These are phyloP conservation scores for Neria commutata DNA, from an alignment of 2,888 invertebrate genomes.

Conservation along the genomic window DNA sequence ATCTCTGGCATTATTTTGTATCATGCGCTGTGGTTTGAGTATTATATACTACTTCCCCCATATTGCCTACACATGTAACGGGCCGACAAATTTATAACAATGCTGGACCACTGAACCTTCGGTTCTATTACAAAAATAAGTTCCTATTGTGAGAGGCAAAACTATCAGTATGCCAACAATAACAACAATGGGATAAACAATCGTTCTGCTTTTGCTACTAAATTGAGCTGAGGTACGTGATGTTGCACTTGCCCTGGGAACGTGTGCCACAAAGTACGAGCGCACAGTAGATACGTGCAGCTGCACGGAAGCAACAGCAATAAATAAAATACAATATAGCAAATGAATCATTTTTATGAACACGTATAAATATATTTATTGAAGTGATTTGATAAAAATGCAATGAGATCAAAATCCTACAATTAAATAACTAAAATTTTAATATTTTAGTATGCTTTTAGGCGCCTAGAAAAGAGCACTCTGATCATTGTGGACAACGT, in stretches of 20 bases:
- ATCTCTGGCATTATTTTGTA: too few relatives aligned
- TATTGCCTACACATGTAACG: too few relatives aligned
- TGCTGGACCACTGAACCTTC: too few relatives aligned
- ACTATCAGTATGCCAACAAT: too few relatives aligned
- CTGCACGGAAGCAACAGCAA: background rate
- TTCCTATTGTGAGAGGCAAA: too few relatives aligned
- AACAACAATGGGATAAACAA: background rate
- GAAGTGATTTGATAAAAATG: background rate
- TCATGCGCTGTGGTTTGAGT: too few relatives aligned
- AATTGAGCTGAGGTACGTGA: background rate
- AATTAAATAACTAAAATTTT: background rate
- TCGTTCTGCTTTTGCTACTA: background rate
- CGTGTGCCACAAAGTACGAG: background rate
- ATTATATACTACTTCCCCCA: too few relatives aligned
- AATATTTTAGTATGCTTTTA: background rate
- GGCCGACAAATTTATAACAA: too few relatives aligned
- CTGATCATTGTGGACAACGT: too few relatives aligned
- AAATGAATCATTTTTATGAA: background rate
- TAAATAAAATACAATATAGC: background rate
- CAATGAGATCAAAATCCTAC: too few relatives aligned
- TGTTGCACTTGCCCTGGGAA: background rate
- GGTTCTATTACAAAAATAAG: too few relatives aligned
- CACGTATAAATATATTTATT: background rate
- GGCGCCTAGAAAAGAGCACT: background rate
- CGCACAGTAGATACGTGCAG: too few relatives aligned